A percentile compares a stretch with the other conserved stretches of the same genome.
Conservation (phyloP, 2,113 vertebrate genomes). For the Mungos mungo region DNA sequence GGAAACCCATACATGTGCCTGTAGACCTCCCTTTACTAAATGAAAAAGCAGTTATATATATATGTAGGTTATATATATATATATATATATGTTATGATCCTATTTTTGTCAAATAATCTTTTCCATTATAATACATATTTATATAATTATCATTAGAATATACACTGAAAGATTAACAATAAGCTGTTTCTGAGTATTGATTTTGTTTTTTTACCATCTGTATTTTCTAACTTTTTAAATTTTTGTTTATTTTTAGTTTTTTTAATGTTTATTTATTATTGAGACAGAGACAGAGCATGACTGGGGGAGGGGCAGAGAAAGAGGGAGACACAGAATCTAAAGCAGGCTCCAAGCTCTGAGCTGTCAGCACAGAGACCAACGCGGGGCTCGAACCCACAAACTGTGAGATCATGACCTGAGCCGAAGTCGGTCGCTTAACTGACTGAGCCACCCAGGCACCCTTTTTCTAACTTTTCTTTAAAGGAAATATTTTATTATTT, state of each 20-base stretch:
- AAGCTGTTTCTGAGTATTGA: neutral
- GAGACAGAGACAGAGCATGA: too few relatives aligned
- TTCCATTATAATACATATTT: neutral
- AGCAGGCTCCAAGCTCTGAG: too few relatives aligned
- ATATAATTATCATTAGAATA: neutral
- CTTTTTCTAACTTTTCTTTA: neutral
- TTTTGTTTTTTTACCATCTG: conserved; percentile 1
- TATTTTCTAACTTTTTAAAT: neutral
- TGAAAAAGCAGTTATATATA: conserved; percentile 12
- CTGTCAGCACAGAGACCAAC: too few relatives aligned
- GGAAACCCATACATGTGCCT: neutral
- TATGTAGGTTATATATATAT: neutral
- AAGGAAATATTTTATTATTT: neutral
- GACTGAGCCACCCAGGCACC: too few relatives aligned
- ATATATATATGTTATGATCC: neutral
- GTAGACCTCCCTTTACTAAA: neutral
- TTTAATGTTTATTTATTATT: too few relatives aligned
- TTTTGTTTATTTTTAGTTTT: too few relatives aligned
- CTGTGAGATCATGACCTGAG: too few relatives aligned
- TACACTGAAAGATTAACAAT: neutral
- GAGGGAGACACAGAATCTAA: too few relatives aligned
- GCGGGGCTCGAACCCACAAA: too few relatives aligned
- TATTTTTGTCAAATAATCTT: neutral
- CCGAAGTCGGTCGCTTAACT: too few relatives aligned
- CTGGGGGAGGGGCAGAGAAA: too few relatives aligned